A percentile compares a stretch with the other conserved stretches of the same genome.
Evolutionary conservation across 1,140 invertebrate species (phyloP).

Genomic region (Drosophila sproati): DNA sequence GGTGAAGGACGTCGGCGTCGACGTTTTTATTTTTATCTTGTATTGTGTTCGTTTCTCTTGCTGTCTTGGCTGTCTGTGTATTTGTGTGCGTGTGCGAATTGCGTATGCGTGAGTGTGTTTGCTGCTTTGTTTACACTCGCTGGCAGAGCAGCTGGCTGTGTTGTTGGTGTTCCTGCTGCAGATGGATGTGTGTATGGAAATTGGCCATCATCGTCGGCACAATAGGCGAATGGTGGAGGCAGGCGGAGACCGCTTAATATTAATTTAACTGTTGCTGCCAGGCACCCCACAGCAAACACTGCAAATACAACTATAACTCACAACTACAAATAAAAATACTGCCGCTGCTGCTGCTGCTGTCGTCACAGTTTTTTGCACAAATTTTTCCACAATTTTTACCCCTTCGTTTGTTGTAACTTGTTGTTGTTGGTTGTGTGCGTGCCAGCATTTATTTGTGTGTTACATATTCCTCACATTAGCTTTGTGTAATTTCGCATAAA

Average conservation of each 20-base stretch:
- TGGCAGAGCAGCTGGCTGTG: conserved; percentile 64
- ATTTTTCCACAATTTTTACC: conserved; percentile 52
- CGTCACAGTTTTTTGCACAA: conserved; percentile 80
- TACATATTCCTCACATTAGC: conserved; percentile 51
- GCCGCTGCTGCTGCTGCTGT: conserved; percentile 36
- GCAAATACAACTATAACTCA: conserved; percentile 32
- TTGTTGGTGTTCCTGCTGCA: conserved; percentile 1
- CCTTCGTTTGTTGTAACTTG: conserved; percentile 29
- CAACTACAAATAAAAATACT: conserved; percentile 37
- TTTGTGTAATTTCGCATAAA: conserved; percentile 57
- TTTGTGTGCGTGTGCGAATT: conserved; percentile 13
- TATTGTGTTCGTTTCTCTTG: conserved; percentile 9
- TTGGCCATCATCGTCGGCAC: conserved; percentile 58
- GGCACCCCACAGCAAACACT: conserved; percentile 22
- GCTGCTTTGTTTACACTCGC: conserved; percentile 75
- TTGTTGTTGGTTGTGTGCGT: conserved; percentile 28
- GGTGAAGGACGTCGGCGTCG: conserved; percentile 65
- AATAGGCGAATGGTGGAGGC: conserved; percentile 43
- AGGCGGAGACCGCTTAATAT: conserved; percentile 60
- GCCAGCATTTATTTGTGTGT: conserved; percentile 34
- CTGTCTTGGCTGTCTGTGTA: conserved; percentile 10
- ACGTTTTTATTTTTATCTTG: conserved; percentile 16
- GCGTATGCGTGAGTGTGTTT: conserved; percentile 35
- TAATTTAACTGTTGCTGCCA: conserved; percentile 59
- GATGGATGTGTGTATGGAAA: conserved; percentile 35